Conservation (phyloP, 2,888 invertebrate species). For the Parasteatoda lunata region DNA sequence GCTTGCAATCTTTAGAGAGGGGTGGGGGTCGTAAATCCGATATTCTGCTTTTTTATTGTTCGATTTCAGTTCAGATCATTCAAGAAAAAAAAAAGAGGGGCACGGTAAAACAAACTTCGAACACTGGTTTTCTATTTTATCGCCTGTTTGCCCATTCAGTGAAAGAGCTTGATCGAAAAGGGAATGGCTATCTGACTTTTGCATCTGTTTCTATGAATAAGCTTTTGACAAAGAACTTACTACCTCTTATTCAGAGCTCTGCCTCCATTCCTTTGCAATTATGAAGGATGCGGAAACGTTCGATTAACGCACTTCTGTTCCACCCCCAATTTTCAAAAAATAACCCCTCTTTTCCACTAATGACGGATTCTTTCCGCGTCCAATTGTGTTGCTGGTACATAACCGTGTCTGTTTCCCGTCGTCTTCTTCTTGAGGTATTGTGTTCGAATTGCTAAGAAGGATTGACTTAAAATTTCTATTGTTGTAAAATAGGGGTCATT, state of each 20-base stretch:
- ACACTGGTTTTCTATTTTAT: slow-evolving; percentile 2
- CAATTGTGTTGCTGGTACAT: slow-evolving; percentile 48
- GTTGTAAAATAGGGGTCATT: background rate
- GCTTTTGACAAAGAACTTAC: slow-evolving; percentile 5
- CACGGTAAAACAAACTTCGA: slow-evolving; percentile 17
- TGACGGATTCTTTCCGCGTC: slow-evolving; percentile 65
- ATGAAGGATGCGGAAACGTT: slow-evolving; percentile 63
- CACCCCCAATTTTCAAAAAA: background rate
- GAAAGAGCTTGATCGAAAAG: slow-evolving; percentile 25
- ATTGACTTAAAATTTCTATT: slow-evolving; percentile 30
- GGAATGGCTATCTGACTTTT: slow-evolving; percentile 33
- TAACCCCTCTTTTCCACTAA: slow-evolving; percentile 38
- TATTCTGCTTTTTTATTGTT: slow-evolving; percentile 28
- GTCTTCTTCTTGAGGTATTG: slow-evolving; percentile 18
- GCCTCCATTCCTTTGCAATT: slow-evolving; percentile 56
- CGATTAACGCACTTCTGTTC: slow-evolving; percentile 52
- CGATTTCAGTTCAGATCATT: slow-evolving; percentile 3
- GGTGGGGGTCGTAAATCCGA: slow-evolving; percentile 14
- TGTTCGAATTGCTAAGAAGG: slow-evolving; percentile 16
- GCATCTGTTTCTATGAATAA: slow-evolving; percentile 65
- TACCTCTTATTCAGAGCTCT: slow-evolving; percentile 24
- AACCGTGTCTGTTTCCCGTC: background rate
- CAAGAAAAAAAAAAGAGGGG: slow-evolving; percentile 11
- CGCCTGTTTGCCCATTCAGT: background rate
- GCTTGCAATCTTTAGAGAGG: slow-evolving; percentile 16